Base-by-base conservation (phyloP, 2,888 invertebrate genomes). In the Himalopsyche kuldschensis region DNA sequence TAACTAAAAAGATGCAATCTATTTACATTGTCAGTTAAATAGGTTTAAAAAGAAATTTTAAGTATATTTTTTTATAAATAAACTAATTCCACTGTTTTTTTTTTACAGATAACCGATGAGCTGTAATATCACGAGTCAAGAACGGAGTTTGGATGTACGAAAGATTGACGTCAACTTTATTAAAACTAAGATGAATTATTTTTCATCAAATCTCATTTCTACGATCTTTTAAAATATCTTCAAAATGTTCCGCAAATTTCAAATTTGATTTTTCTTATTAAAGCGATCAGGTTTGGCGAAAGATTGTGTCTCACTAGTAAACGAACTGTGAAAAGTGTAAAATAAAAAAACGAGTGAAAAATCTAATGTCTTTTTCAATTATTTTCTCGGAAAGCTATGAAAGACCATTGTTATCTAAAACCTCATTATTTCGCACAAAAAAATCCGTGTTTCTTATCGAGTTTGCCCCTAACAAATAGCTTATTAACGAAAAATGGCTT, bases 321-420 rank as follows among this genome's bases (percentile, higher is more conserved):
- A 82, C 81, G 83, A 83, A 84, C 78, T 78, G 81, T 81, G 80
- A 80, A 82, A 48, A 81, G 79, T 81, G 69, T 75, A 27, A 27
- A 27, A 27, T 4, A 69, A 69, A 63, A 69, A 46, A 80, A 83
- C 46, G 83, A 77, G 31, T 78, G 78, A 78, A 47, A 78, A 46
- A 30, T 48, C 85, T 85, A 83, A 85, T 85, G 85, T 79, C 82
- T 63, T 81, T 80, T 83, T 85, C 83, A 85, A 85, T 85, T 85
- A 85, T 79, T 78, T 79, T 30, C 63, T 27, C 77, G 32, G 47
- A 75, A 48, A 79, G 79, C 30, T 79, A 69, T 69, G 11, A 78
- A 47, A 48, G 76, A 48, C 81, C 77, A 77, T 81, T 78, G 84
- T 81, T 47, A 84, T 84, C 78, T 75, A 30, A 76, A 75, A 79